A percentile compares a stretch with the other conserved stretches of the same genome.
These are phyloP conservation scores for Phyllopteryx taeniolatus DNA, from an alignment of 2,113 vertebrate genomes.

Conservation along the genomic window DNA sequence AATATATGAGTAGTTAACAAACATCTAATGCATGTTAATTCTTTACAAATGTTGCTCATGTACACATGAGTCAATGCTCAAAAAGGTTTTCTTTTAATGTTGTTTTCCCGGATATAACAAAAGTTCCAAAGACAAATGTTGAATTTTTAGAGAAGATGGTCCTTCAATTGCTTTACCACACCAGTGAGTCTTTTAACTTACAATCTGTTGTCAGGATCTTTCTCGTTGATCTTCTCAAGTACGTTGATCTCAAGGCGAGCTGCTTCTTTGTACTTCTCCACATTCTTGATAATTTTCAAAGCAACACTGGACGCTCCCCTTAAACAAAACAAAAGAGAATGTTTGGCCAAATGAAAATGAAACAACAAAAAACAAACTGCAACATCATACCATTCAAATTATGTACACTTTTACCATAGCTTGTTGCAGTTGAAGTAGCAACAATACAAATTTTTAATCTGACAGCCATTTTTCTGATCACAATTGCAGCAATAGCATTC, in stretches of 20 bases:
- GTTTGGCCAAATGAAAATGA: background rate
- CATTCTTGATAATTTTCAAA: conserved; percentile 97
- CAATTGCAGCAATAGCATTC: background rate
- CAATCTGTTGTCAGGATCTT: conserved; percentile 92
- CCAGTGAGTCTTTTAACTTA: conserved; percentile 33
- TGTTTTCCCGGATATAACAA: too few species aligned
- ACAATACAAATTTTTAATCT: background rate
- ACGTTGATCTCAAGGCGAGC: conserved; percentile 95
- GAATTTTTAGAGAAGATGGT: too few species aligned
- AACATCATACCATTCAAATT: background rate
- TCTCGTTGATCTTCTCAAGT: conserved; percentile 92
- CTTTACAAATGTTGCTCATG: too few species aligned
- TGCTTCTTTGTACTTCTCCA: conserved; percentile 96
- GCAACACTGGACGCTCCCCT: conserved; percentile 86
- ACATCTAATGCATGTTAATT: too few species aligned
- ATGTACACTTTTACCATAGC: background rate
- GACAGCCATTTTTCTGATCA: background rate
- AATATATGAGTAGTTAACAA: background rate
- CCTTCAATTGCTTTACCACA: background rate
- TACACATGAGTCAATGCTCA: too few species aligned
- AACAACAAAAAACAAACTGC: background rate
- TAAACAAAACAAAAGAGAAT: conserved; percentile 7
- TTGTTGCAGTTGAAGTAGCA: too few species aligned
- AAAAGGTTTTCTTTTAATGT: too few species aligned
- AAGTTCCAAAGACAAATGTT: too few species aligned